Base-by-base conservation (phyloP, 2,797 vertebrate genomes). In the Onychomys arenicola region DNA sequence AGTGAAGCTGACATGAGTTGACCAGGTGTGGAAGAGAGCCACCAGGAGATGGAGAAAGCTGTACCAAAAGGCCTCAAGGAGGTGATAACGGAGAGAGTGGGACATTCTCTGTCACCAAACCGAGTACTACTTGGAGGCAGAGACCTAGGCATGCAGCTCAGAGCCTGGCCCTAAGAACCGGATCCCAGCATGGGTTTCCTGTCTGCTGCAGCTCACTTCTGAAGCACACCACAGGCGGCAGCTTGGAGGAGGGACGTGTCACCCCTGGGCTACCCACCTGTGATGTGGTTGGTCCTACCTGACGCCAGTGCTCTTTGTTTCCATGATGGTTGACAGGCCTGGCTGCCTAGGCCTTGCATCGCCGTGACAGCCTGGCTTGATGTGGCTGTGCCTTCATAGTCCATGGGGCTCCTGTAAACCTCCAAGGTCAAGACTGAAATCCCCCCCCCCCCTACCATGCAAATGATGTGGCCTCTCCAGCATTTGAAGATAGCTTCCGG, bases 281-380 rank as follows among this genome's bases (percentile, higher is more conserved):
- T 97, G 97, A 97, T 97, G 97, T 96, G 97, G 97, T 92, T 1
- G 1, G 80, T 52, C 91, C 86, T 94, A 90, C 83, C 89, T 94
- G 94, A 97, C n/a, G 1, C 34, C 27, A 57, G 4, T 12, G 59
- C 63, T 16, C 9, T 10, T 34, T 12, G 8, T 86, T 88, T 96
- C 94, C 69, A 73, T 96, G 94, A 94, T 5, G 46, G 87, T 88
- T 52, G 94, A 13, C 2, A 2, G 80, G 89, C 89, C 93, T 80
- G 69, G 29, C 49, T 0, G 5, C 61, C 63, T 1, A 25, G 73
- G 37, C 71, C 65, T 17, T 1, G 67, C 1, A 12, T 77, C 0
- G 0, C 27, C 1, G 21, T 40, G 85, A 69, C 0, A 23, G 40
- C 57, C 46, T 3, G 46, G 46, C 75, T 63, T 78, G 69, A 29